Evolutionary conservation across 1,140 invertebrate genomes (phyloP), one percentile per base, ranked within the genome.

Genomic region (Bathynomus jamesi): DNA sequence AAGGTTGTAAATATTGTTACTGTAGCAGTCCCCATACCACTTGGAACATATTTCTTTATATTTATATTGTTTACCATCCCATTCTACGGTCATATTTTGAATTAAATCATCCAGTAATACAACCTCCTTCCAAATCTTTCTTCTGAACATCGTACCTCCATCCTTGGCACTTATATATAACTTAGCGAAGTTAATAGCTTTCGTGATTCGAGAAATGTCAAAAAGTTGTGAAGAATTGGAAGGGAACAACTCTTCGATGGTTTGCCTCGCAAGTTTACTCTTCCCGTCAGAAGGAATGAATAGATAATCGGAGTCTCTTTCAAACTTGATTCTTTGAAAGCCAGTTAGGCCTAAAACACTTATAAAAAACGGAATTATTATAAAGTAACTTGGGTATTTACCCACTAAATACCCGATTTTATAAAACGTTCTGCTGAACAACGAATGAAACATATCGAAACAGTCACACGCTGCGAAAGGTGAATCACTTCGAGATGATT

Each of bases 251-350:
- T 89, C 85, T 80, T 95, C 92, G 21, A 93, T 89, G 64, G 94
- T 86, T n/a, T 87, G 86, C 74, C 93, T 85, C 79, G 95, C 93
- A 64, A 85, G 81, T 73, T 82, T 83, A 3, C 81, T 91, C 67
- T 89, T 88, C 0, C 93, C 93, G 78, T 91, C 89, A 66, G 92
- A 85, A 0, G 93, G 93, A 13, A 91, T 93, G 83, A 95, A 96
- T 4, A 96, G 85, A 82, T 95, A 95, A 81, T 95, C 93, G 0
- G 93, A 92, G 83, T 96, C 93, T 81, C 94, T 93, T 84, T 94
- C 91, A 82, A 93, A 94, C 75, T 90, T 83, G 65, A 95, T 87
- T 79, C 87, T 86, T 82, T 95, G 93, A 75, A 79, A 80, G 67
- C 94, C 94, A 24, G 93, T 94, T 79, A 91, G 87, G 79, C 91